Conservation (phyloP, 2,797 vertebrate species). For the Poeciliopsis gracilis region DNA sequence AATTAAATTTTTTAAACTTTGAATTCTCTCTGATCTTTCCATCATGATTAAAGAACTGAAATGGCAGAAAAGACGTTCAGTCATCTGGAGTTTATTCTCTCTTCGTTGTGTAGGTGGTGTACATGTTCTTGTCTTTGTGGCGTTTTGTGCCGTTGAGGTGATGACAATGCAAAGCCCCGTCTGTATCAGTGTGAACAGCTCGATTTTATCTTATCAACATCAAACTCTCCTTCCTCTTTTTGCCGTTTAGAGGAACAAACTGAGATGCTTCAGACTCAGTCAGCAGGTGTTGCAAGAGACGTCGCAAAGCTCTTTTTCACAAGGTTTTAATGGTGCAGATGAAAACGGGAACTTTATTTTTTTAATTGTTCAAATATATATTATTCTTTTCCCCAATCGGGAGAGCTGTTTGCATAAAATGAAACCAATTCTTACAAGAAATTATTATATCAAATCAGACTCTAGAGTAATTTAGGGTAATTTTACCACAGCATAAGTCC, state of each 20-base stretch:
- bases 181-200: conserved; percentile 38
- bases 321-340: background rate
- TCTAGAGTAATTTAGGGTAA: background rate
- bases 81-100: background rate
- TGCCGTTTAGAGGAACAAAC: background rate
- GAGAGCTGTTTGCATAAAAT: too few species aligned
- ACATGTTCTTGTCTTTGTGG: background rate
- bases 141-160: background rate
- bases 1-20: background rate
- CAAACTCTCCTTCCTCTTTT: conserved; percentile 18
- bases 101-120: background rate
- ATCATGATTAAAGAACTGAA: background rate
- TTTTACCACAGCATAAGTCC: background rate
- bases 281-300: background rate
- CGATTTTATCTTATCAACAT: conserved; percentile 31
- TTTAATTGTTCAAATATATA: background rate
- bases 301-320: background rate
- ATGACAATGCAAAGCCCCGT: conserved; percentile 23
- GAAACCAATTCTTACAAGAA: background rate
- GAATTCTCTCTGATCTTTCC: background rate
- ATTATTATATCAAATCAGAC: background rate
- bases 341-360: background rate
- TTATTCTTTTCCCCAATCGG: too few species aligned
- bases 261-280: background rate
- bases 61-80: background rate